Evolutionary conservation across 1,140 invertebrate genomes (phyloP).

Genomic region (Ganaspis sp.): DNA sequence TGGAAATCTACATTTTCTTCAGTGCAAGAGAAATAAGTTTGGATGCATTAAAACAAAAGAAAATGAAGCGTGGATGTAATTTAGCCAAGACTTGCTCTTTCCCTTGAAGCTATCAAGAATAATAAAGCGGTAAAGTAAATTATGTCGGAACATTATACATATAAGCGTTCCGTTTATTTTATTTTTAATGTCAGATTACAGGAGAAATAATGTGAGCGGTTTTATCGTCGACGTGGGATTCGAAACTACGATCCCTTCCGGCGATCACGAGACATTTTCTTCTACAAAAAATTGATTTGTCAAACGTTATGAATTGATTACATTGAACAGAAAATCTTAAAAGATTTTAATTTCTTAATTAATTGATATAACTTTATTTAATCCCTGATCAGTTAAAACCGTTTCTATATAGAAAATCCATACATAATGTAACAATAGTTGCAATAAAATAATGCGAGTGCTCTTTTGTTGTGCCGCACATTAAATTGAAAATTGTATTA

Average conservation of each 20-base stretch:
- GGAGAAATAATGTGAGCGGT: background rate
- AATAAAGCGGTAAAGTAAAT: background rate
- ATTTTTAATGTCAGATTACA: background rate
- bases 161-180: background rate
- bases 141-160: background rate
- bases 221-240: conserved; percentile 6
- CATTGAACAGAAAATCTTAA: too few species aligned
- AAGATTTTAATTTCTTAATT: too few species aligned
- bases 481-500: background rate
- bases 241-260: background rate
- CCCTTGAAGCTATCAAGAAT: background rate
- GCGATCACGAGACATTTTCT: background rate
- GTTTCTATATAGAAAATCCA: too few species aligned
- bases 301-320: background rate
- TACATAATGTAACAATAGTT: too few species aligned
- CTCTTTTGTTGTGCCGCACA: too few species aligned
- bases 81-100: background rate
- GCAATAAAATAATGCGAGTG: too few species aligned
- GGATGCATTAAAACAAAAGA: background rate
- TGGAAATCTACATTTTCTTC: too few species aligned
- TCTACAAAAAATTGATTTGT: background rate
- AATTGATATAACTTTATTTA: too few species aligned
- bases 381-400: too few species aligned
- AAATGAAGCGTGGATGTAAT: background rate
- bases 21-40: background rate